Evolutionary conservation across 2,113 vertebrate genomes (phyloP), one percentile per base, ranked within the genome.

Genomic region (Apodemus sylvaticus): DNA sequence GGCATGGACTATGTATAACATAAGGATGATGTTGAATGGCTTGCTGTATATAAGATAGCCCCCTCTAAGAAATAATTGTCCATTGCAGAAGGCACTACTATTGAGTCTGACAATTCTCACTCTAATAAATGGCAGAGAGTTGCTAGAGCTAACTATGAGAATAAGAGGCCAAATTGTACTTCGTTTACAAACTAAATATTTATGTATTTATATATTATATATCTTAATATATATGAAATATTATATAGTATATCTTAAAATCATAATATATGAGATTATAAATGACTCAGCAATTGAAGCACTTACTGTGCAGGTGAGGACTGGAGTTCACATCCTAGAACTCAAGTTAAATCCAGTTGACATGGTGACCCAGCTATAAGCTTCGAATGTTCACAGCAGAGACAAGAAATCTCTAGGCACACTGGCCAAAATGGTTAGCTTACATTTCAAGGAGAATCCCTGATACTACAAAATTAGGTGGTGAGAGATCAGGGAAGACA

Each of bases 151-250:
- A 79, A 11, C 83, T 91, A 36, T 79, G 5, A 86, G 34, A 58
- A 31, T 90, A 36, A 92, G 34, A 58, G 14, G 53, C 70, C 74
- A 51, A 73, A 66, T 91, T 16, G 66, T 87, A 22, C 31, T 88
- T 92, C 6, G 19, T 91, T 90, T 81, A 88, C 7, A 92, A 85
- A 77, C 7, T 53, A 88, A 90, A 66, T 55, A 36, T 79, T 89
- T 71, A 22, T 81, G 4, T 36, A 68, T 36, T 16, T 68, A 68
- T 16, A 68, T 36, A 36, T 36, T 36, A 68, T 68, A 34, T 34
- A 68, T 34, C 31, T 14, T 68, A 34, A 68, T 17, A 36, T 66
- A 24, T 34, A 34, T 34, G 5, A 68, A 68, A 66, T 66, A 34
- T 66, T 34, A 66, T 5, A 68, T 36, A 14, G 36, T 36, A 68